These are phyloP conservation scores for Aythya baeri DNA, from an alignment of 2,113 vertebrate species.

Conservation along the genomic window DNA sequence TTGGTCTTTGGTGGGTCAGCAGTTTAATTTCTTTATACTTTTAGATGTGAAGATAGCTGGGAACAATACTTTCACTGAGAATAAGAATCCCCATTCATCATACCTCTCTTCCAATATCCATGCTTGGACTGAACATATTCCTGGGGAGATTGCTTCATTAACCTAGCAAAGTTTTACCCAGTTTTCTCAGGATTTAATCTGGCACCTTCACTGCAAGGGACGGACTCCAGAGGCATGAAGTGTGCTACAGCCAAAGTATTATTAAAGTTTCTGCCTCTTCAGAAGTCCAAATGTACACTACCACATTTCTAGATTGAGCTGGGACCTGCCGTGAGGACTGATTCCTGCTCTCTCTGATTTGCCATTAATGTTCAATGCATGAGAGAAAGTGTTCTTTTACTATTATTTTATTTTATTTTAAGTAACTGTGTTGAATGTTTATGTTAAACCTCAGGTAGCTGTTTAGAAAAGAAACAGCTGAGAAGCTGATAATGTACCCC, in stretches of 20 bases:
- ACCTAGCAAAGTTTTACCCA: background rate
- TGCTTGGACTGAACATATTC: background rate
- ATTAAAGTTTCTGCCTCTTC: background rate
- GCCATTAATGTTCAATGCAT: background rate
- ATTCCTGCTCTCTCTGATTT: background rate
- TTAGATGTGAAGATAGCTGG: background rate
- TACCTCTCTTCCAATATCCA: background rate
- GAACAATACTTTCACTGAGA: background rate
- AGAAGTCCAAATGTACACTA: background rate
- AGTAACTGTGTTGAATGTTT: slow-evolving; percentile 17
- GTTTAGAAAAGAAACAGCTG: slow-evolving; percentile 36
- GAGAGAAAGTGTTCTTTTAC: background rate
- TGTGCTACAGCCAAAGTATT: background rate
- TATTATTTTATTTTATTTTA: background rate
- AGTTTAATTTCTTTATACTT: background rate
- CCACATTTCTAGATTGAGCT: background rate
- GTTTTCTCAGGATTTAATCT: background rate
- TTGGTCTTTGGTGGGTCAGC: background rate
- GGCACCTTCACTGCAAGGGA: background rate
- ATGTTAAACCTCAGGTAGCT: background rate
- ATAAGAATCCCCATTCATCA: background rate
- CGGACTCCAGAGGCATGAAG: background rate
- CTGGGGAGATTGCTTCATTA: background rate
- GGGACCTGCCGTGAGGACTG: background rate
- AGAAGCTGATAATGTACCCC: background rate